Evolutionary conservation across 2,113 vertebrate genomes (phyloP).

Genomic region (Eolophus roseicapilla): DNA sequence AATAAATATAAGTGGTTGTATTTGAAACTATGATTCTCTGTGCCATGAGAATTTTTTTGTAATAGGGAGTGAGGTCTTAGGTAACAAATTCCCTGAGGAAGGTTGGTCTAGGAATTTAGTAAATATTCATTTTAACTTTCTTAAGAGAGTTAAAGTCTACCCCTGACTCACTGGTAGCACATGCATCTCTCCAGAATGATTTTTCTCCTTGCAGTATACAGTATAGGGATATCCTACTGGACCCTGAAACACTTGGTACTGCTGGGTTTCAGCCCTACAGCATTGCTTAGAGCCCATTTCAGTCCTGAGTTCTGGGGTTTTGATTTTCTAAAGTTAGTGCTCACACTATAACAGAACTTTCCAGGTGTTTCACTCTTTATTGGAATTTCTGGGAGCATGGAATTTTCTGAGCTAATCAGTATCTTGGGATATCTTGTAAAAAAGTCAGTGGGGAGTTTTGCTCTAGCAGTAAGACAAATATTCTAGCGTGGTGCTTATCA

Average conservation of each 20-base stretch:
- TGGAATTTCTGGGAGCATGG: not conserved
- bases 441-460: not conserved
- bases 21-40: not conserved
- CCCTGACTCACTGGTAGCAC: not conserved
- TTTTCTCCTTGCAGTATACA: not conserved
- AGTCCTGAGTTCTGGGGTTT: not conserved
- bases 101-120: not conserved
- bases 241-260: not conserved
- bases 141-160: not conserved
- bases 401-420: not conserved
- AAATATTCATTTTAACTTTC: not conserved
- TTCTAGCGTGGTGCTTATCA: not conserved
- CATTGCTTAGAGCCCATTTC: not conserved
- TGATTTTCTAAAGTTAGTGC: not conserved
- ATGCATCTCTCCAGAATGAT: rapidly evolving
- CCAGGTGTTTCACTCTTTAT: not conserved
- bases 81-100: not conserved
- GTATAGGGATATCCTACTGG: not conserved
- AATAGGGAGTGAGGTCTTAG: not conserved
- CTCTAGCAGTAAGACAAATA: not conserved
- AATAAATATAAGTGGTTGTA: not conserved
- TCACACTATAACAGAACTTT: not conserved
- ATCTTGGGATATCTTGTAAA: not conserved
- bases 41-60: not conserved
- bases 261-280: not conserved